phyloP scores from a whole-genome alignment of 1,140 invertebrate species.

The Drosophila teissieri region DNA sequence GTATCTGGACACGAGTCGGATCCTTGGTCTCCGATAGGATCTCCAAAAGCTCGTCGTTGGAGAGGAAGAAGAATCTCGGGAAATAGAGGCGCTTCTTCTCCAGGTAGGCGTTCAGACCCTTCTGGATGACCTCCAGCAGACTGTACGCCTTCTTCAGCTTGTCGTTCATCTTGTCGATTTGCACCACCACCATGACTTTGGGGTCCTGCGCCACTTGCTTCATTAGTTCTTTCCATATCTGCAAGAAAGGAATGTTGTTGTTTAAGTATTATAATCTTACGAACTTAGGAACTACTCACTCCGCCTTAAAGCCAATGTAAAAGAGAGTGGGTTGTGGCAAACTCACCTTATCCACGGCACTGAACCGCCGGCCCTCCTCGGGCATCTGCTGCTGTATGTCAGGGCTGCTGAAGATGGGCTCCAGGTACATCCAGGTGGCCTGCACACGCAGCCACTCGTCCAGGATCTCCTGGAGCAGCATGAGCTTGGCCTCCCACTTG shows the following conservation, averaged over 20 bases:
- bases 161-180: conserved; percentile 97
- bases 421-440: conserved; percentile 98
- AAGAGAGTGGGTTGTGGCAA: neutral
- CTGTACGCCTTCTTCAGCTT: conserved; percentile 95
- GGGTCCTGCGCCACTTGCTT: conserved; percentile 91
- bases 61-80: conserved; percentile 98
- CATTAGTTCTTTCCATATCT: conserved; percentile 96
- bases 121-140: conserved; percentile 94
- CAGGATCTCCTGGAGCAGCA: conserved; percentile 94
- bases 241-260: too few relatives aligned
- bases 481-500: conserved; percentile 91
- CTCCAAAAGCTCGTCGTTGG: conserved; percentile 98
- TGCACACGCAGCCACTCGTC: conserved; percentile 99
- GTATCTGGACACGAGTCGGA: conserved; percentile 97
- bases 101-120: conserved; percentile 96
- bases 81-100: conserved; percentile 98
- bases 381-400: conserved; percentile 99
- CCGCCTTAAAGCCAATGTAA: neutral
- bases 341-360: conserved; percentile 92
- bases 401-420: conserved; percentile 98
- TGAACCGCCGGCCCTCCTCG: conserved; percentile 93
- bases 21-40: conserved; percentile 99
- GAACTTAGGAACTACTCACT: too few relatives aligned
- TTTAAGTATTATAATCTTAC: too few relatives aligned
- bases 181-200: conserved; percentile 93